A percentile compares a stretch with the other conserved stretches of the same genome.
Evolutionary conservation across 2,797 vertebrate species (phyloP).

Genomic region (Melanogrammus aeglefinus): DNA sequence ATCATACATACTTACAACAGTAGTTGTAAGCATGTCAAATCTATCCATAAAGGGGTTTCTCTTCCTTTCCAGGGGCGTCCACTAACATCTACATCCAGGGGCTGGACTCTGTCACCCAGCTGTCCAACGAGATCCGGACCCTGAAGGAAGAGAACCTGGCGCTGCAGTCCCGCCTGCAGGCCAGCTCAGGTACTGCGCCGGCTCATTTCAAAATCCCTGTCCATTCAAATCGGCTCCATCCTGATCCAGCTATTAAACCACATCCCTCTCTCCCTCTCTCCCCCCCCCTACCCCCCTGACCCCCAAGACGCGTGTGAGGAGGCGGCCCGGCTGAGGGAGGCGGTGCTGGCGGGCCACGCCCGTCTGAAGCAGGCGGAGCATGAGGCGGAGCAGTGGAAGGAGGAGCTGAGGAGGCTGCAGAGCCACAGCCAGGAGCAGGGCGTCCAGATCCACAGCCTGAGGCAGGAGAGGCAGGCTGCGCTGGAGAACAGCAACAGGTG

Average conservation of each 20-base stretch:
- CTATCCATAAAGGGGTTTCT: rapidly evolving
- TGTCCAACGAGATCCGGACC: constrained; percentile 81
- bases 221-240: not conserved
- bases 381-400: constrained; percentile 80
- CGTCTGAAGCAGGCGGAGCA: constrained; percentile 80
- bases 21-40: not conserved
- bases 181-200: constrained; percentile 74
- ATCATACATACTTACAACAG: too few species aligned
- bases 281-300: not conserved
- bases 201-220: too few species aligned
- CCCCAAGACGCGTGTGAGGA: constrained; percentile 79
- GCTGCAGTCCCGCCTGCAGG: constrained; percentile 78
- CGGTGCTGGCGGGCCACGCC: constrained; percentile 71
- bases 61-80: constrained; percentile 68
- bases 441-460: constrained; percentile 77
- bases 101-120: constrained; percentile 77
- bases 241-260: not conserved
- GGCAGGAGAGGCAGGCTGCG: constrained; percentile 75
- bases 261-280: not conserved
- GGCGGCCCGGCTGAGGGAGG: constrained; percentile 73
- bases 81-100: constrained; percentile 79
- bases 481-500: constrained; percentile 87
- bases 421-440: constrained; percentile 79
- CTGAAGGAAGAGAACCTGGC: constrained; percentile 83
- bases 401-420: constrained; percentile 73